A percentile compares a stretch with the other conserved stretches of the same genome.
phyloP scores from a whole-genome alignment of 2,888 invertebrate species.

The Sipunculus nudus region DNA sequence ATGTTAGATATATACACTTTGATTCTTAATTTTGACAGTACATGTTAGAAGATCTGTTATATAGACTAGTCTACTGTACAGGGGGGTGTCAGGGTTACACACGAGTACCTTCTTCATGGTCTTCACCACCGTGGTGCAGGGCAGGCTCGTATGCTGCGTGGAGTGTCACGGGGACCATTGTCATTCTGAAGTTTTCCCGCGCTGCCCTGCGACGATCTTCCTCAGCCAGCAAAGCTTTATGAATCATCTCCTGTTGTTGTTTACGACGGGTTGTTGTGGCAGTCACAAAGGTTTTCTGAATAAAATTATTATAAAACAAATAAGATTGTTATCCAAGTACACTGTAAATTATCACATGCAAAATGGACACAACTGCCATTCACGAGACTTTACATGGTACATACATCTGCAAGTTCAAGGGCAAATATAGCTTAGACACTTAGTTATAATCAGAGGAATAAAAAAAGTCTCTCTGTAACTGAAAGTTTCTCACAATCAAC shows the following conservation, averaged over 20 bases:
- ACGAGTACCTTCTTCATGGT: slow-evolving; percentile 67
- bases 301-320: neutral
- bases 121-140: slow-evolving; percentile 75
- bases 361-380: no score
- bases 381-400: no score
- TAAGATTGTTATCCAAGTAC: neutral
- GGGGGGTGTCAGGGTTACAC: no score
- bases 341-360: neutral
- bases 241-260: slow-evolving; percentile 97
- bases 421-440: no score
- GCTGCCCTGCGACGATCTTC: slow-evolving; percentile 96
- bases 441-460: no score
- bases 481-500: no score
- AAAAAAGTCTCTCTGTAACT: no score
- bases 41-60: no score
- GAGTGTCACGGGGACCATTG: slow-evolving; percentile 89
- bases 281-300: slow-evolving; percentile 81
- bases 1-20: no score
- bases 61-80: no score
- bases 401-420: no score
- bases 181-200: slow-evolving; percentile 92
- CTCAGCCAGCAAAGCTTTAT: slow-evolving; percentile 91
- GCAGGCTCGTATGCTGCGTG: slow-evolving; percentile 97
- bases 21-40: no score
- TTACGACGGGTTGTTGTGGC: slow-evolving; percentile 98